phyloP scores from a whole-genome alignment of 1,140 invertebrate genomes.

The Lamellibrachia luymesi region DNA sequence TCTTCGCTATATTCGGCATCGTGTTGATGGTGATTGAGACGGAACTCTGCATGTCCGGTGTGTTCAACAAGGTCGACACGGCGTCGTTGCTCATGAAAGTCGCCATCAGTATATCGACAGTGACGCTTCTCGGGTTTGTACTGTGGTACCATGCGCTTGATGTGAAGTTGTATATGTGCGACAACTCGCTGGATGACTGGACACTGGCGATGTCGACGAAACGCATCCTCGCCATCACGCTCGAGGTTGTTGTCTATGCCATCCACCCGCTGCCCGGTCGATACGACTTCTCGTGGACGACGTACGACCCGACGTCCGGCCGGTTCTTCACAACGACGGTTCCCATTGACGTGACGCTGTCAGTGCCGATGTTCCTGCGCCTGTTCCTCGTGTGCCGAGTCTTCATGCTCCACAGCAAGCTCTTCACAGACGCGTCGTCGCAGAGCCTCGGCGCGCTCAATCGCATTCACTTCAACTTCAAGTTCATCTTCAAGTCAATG shows the following conservation, averaged over 20 bases:
- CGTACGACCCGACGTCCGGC: conserved; percentile 6
- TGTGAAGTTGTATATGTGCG: conserved; percentile 43
- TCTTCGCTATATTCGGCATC: conserved; percentile 44
- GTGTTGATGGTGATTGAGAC: conserved; percentile 50
- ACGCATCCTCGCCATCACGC: conserved; percentile 36
- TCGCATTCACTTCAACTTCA: conserved; percentile 43
- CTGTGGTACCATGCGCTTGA: conserved; percentile 47
- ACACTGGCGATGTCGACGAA: conserved; percentile 42
- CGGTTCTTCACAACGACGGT: conserved; percentile 21
- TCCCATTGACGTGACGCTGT: conserved; percentile 49
- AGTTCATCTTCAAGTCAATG: conserved; percentile 56
- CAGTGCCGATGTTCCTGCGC: conserved; percentile 54
- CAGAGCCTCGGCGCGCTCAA: conserved; percentile 56
- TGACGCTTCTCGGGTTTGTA: conserved; percentile 44
- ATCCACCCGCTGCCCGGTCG: conserved; percentile 53
- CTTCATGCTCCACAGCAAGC: conserved; percentile 51
- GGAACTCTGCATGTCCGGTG: conserved; percentile 38
- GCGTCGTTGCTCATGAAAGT: conserved; percentile 45
- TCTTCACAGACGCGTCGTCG: conserved; percentile 53
- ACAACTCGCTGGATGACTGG: conserved; percentile 53
- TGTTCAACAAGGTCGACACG: conserved; percentile 29
- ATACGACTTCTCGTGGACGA: conserved; percentile 28
- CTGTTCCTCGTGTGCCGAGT: conserved; percentile 48
- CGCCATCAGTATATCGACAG: conserved; percentile 45
- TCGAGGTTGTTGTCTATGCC: conserved; percentile 49